These are phyloP conservation scores for Ahaetulla prasina DNA, from an alignment of 2,113 vertebrate species.

Conservation along the genomic window DNA sequence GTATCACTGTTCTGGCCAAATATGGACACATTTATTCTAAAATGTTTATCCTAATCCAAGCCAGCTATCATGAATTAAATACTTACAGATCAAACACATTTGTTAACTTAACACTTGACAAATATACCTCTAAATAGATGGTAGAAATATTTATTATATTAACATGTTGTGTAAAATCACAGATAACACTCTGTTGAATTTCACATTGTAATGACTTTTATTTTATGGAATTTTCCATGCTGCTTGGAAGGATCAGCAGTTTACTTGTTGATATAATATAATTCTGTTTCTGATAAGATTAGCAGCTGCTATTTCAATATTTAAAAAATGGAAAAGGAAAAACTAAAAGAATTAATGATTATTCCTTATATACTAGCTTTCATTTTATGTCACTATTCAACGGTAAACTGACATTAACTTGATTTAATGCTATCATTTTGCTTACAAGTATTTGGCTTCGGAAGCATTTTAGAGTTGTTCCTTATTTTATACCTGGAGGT, in stretches of 20 bases:
- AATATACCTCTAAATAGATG: not conserved
- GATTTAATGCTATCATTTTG: not conserved
- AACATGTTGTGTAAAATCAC: not conserved
- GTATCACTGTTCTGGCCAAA: not conserved
- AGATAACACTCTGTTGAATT: not conserved
- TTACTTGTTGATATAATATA: not conserved
- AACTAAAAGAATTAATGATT: not conserved
- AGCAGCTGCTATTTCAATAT: not conserved
- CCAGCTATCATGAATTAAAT: not conserved
- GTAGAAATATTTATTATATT: not conserved
- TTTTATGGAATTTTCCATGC: not conserved
- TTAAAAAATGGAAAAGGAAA: not conserved
- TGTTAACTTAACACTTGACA: slow-evolving; percentile 10
- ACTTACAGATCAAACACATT: not conserved
- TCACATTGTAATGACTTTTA: not conserved
- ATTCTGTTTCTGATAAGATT: not conserved
- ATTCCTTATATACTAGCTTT: not conserved
- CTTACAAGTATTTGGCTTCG: not conserved
- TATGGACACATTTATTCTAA: not conserved
- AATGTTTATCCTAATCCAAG: slow-evolving; percentile 20
- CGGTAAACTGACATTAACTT: not conserved
- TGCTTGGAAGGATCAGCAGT: not conserved
- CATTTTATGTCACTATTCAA: not conserved
- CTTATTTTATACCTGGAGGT: not conserved
- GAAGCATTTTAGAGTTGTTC: not conserved